Conservation (phyloP, 2,113 vertebrate species). For the Trogon surrucura region DNA sequence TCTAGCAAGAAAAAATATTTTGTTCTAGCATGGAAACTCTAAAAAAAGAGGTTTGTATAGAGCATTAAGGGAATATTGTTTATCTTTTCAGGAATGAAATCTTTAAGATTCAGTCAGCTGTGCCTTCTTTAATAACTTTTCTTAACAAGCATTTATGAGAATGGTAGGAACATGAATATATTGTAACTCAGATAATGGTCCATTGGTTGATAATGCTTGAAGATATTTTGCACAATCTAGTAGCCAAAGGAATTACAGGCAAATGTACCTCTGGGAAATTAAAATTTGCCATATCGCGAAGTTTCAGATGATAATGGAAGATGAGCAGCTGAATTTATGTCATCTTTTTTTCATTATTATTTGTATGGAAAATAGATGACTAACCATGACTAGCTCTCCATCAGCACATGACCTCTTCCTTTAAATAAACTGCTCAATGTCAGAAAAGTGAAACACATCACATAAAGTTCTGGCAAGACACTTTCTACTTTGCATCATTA, state of each 20-base stretch:
- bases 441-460: neutral
- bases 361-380: constrained; percentile 28
- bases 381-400: neutral
- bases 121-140: neutral
- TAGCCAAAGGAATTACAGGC: neutral
- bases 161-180: neutral
- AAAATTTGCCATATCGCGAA: neutral
- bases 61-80: neutral
- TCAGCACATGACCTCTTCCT: neutral
- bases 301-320: neutral
- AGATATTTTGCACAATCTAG: neutral
- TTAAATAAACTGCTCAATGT: constrained; percentile 15
- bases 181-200: neutral
- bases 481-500: neutral
- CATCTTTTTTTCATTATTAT: constrained; percentile 6
- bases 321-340: neutral
- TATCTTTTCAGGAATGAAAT: neutral
- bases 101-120: neutral
- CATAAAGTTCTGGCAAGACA: neutral
- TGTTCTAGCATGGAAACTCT: neutral
- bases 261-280: neutral
- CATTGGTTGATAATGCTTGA: neutral
- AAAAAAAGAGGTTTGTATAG: neutral
- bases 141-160: neutral
- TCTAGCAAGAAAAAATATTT: neutral